A percentile compares a stretch with the other conserved stretches of the same genome.
Conservation (phyloP, 1,140 invertebrate species). For the Drosophila kikkawai region DNA sequence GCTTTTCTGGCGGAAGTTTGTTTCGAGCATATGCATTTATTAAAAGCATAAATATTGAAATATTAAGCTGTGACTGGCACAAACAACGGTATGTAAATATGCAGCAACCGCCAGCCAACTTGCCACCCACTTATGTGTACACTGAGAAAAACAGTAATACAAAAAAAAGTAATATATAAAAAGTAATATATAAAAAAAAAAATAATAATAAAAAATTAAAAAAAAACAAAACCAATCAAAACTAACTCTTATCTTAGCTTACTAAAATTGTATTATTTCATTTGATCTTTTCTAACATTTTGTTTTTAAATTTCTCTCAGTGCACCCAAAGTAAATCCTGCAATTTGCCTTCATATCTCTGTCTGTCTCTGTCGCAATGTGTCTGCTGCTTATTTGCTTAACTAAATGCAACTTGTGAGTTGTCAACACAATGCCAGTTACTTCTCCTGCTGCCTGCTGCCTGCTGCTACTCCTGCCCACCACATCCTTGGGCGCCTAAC, state of each 20-base stretch:
- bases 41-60: conserved; percentile 84
- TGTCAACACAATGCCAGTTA: conserved; percentile 72
- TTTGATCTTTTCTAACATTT: too few relatives aligned
- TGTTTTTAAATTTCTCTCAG: neutral
- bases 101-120: neutral
- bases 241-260: too few relatives aligned
- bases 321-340: conserved; percentile 40
- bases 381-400: conserved; percentile 70
- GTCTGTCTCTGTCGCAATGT: conserved; percentile 11
- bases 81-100: conserved; percentile 68
- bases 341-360: conserved; percentile 57
- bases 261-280: too few relatives aligned
- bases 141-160: neutral
- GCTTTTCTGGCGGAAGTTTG: conserved; percentile 69
- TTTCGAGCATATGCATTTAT: conserved; percentile 79
- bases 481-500: conserved; percentile 26
- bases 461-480: conserved; percentile 5
- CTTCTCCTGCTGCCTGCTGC: conserved; percentile 9
- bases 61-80: conserved; percentile 81
- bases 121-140: conserved; percentile 3
- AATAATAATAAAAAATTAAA: too few relatives aligned
- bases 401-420: conserved; percentile 80
- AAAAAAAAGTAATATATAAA: too few relatives aligned
- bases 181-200: too few relatives aligned
- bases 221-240: too few relatives aligned